phyloP scores from a whole-genome alignment of 1,140 invertebrate genomes.

The Drosophila punjabiensis region DNA sequence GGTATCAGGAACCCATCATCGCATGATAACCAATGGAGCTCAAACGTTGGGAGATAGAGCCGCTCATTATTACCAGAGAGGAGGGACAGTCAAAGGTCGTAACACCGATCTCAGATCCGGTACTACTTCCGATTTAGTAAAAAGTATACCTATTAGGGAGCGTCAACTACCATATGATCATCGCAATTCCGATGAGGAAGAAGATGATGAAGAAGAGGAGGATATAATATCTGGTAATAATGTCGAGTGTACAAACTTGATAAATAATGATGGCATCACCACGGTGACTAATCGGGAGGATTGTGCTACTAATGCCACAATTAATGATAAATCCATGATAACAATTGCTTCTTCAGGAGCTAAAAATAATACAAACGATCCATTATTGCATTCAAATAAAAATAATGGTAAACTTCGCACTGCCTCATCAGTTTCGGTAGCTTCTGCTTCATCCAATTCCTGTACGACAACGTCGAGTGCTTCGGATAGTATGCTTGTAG shows the following conservation, averaged over 20 bases:
- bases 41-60: conserved; percentile 48
- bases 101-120: conserved; percentile 16
- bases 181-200: conserved; percentile 64
- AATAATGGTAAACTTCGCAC: conserved; percentile 38
- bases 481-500: conserved; percentile 90
- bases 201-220: conserved; percentile 74
- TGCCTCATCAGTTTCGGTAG: conserved; percentile 25
- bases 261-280: conserved; percentile 47
- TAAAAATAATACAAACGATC: conserved; percentile 26
- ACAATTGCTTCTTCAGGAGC: conserved; percentile 4
- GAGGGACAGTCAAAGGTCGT: conserved; percentile 2
- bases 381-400: conserved; percentile 32
- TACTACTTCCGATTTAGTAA: conserved; percentile 25
- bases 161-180: conserved; percentile 54
- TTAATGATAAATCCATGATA: conserved; percentile 15
- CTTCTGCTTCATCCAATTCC: conserved; percentile 41
- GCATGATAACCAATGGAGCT: conserved; percentile 28
- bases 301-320: conserved; percentile 17
- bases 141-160: conserved; percentile 33
- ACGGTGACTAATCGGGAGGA: conserved; percentile 31
- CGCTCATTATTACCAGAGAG: conserved; percentile 41
- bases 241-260: conserved; percentile 77
- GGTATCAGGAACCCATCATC: conserved; percentile 15
- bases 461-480: conserved; percentile 52
- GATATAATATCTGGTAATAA: conserved; percentile 71